Conservation (phyloP, 2,888 invertebrate species). For the Sminthurides aquaticus region DNA sequence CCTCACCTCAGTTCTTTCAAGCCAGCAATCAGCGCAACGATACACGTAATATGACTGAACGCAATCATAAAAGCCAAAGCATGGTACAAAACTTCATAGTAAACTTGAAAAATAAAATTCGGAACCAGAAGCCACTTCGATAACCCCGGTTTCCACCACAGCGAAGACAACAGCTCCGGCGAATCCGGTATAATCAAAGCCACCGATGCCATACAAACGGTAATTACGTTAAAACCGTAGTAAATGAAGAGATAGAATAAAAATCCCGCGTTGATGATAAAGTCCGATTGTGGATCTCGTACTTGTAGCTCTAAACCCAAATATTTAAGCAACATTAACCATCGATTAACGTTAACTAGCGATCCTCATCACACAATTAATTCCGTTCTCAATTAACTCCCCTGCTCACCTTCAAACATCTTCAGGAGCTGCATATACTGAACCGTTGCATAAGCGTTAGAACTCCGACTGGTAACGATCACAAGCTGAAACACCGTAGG, state of each 20-base stretch:
- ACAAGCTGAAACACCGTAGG: not conserved
- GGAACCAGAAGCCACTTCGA: not conserved
- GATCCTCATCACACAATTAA: no score
- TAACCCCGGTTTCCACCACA: not conserved
- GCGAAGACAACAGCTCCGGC: not conserved
- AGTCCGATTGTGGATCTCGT: no score
- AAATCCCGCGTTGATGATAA: not conserved
- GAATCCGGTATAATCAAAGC: not conserved
- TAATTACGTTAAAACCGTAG: not conserved
- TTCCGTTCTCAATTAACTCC: no score
- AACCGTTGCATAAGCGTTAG: not conserved
- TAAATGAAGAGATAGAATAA: not conserved
- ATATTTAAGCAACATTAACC: no score
- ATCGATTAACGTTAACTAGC: no score
- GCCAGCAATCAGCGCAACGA: not conserved
- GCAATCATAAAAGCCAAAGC: not conserved
- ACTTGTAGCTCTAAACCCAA: no score
- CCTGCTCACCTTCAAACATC: not conserved
- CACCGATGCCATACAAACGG: not conserved
- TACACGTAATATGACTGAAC: not conserved
- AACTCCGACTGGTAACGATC: not conserved
- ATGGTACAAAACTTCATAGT: not conserved
- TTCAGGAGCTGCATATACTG: not conserved
- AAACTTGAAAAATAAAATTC: not conserved
- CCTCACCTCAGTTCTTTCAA: not conserved